A percentile compares a stretch with the other conserved stretches of the same genome.
Evolutionary conservation across 2,113 vertebrate genomes (phyloP).

Genomic region (Pteruthius melanotis): DNA sequence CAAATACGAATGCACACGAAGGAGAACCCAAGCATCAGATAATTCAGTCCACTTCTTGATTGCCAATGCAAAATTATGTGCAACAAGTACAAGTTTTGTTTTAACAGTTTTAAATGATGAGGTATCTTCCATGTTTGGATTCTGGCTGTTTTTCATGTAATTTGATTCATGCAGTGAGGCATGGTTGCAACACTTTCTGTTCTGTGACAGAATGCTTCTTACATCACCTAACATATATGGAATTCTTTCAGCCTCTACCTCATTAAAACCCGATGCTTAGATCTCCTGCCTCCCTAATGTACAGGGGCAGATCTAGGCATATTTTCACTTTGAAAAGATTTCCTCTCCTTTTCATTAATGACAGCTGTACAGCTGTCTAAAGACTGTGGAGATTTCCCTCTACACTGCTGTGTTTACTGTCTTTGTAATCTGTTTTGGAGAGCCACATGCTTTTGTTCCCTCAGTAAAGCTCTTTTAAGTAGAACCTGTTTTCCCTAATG

Average conservation of each 20-base stretch:
- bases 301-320: slow-evolving; percentile 32
- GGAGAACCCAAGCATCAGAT: background rate
- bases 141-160: background rate
- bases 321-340: slow-evolving; percentile 48
- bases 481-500: background rate
- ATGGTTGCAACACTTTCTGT: slow-evolving; percentile 44
- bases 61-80: background rate
- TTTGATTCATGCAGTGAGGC: background rate
- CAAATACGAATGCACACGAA: background rate
- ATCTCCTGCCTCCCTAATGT: slow-evolving; percentile 23
- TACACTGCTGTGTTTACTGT: background rate
- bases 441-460: background rate
- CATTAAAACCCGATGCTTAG: slow-evolving; percentile 32
- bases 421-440: background rate
- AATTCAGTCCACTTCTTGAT: background rate
- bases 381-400: background rate
- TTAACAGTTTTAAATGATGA: background rate
- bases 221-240: slow-evolving; percentile 37
- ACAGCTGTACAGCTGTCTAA: slow-evolving; percentile 18
- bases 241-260: slow-evolving; percentile 38
- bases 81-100: background rate
- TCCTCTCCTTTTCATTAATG: slow-evolving; percentile 47
- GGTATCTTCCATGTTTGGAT: background rate
- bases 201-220: slow-evolving; percentile 31
- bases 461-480: background rate